Evolutionary conservation across 2,797 vertebrate species (phyloP), one percentile per base, ranked within the genome.

Genomic region (Holocentrus rufus): DNA sequence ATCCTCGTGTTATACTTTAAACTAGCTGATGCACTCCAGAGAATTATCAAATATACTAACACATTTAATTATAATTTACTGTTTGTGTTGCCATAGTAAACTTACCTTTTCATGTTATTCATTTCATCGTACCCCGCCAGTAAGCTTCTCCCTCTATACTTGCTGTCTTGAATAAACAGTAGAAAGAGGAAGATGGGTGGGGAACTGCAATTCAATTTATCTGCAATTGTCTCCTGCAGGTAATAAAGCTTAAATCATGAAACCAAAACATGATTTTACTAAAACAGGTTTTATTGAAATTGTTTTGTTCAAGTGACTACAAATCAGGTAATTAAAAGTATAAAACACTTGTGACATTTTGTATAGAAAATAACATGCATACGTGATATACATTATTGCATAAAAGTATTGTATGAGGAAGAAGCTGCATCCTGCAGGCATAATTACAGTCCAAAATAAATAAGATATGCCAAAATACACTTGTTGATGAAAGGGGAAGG

Each of bases 171-270:
- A 25, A 11, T 54, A n/a, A 17, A n/a, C 30, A 34, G 25, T 15
- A 55, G 49, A 76, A 89, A 86, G 81, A 78, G 85, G 87, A 90
- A 88, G 70, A 22, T 27, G 10, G 31, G 0, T 3, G 0, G 2
- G 52, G 42, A 69, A 59, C 52, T 11, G 27, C 17, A 9, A 18
- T 53, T 18, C 25, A 2, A 3, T 3, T 20, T 57, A 5, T 56
- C 39, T 27, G 27, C 30, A 50, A 49, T 25, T 27, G 2, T 10
- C 20, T 64, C 8, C 31, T 79, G 1, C 20, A 22, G 1, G 1
- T 7, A 69, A 57, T 56, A 34, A 65, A 30, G 0, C 1, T 3
- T 14, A 34, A 46, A n/a, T 27, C 17, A 44, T 44, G 42, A 44
- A 15, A 44, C 42, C 2, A 47, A 30, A 65, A 11, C 23, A 53